These are phyloP conservation scores for Platorchestia sp. DNA, from an alignment of 1,140 invertebrate genomes.

Conservation along the genomic window DNA sequence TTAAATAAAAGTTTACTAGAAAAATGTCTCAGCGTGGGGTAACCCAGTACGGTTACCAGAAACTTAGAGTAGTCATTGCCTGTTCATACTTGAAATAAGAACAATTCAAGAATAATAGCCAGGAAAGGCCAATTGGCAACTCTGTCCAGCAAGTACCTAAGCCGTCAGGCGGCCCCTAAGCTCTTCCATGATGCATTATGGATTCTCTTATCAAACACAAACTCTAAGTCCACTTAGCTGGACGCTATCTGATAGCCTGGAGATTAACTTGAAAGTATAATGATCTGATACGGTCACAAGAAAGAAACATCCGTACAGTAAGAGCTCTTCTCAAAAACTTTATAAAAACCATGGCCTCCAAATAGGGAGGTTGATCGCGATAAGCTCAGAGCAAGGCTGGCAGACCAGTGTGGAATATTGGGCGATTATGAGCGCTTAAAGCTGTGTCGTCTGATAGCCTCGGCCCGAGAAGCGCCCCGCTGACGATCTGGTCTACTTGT, in stretches of 20 bases:
- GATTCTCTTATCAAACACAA: conserved; percentile 48
- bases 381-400: conserved; percentile 34
- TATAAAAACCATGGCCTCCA: conserved; percentile 20
- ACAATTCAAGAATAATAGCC: no score
- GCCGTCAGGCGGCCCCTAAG: conserved; percentile 22
- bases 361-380: conserved; percentile 45
- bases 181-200: conserved; percentile 44
- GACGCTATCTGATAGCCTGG: conserved; percentile 43
- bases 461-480: not conserved
- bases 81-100: no score
- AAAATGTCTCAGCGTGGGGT: no score
- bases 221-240: conserved; percentile 53
- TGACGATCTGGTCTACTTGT: not conserved
- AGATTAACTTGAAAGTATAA: conserved; percentile 55
- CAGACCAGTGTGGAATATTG: conserved; percentile 34
- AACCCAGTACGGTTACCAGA: no score
- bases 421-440: conserved; percentile 42
- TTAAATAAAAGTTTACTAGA: no score
- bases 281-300: conserved; percentile 32
- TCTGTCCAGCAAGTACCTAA: not conserved
- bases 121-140: no score
- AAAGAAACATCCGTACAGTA: conserved; percentile 51
- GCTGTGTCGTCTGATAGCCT: conserved; percentile 41
- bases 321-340: conserved; percentile 47
- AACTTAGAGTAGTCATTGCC: no score